Evolutionary conservation across 2,113 vertebrate species (phyloP), one percentile per base, ranked within the genome.

Genomic region (Aegithalos caudatus): DNA sequence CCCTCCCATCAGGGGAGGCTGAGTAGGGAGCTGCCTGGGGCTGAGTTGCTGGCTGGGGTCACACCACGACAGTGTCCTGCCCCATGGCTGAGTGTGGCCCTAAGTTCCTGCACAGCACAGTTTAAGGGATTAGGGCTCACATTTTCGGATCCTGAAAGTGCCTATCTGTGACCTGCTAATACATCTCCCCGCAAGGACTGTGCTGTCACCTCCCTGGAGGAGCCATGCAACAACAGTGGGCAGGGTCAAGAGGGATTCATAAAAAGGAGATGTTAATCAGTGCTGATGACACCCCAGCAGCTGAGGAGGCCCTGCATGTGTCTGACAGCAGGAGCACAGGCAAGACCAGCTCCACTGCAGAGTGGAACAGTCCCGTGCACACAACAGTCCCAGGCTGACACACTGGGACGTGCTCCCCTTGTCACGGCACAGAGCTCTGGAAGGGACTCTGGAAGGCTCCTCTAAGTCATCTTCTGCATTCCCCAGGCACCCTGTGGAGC

Each of bases 141-240:
- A 14, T 35, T 42, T 60, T 1, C 1, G 67, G 79, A 94, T 38
- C 84, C 57, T 66, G 25, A 40, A 61, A 72, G 78, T 29, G 21
- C 6, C 0, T 21, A 16, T 44, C 45, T 81, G 67, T 69, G 76
- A 93, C 76, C 71, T n/a, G 51, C 71, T 92, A 70, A 66, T 4
- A 31, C 10, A 1, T 44, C 73, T 73, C 51, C 81, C 64, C 73
- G 84, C 33, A 33, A 50, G 7, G 73, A 86, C 54, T 77, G 16
- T 31, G 57, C 82, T 78, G 88, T 77, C 82, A 92, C 48, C 76
- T 92, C 92, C 88, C 86, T 53, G 76, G 65, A 27, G 88, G 88
- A 96, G 53, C 96, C 94, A 96, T 7, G 28, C 31, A 24, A 44
- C 45, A 96, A 72, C 47, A 88, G 90, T 33, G 53, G 88, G 92